Evolutionary conservation across 1,140 invertebrate species (phyloP).

Genomic region (Neuroterus valhalla): DNA sequence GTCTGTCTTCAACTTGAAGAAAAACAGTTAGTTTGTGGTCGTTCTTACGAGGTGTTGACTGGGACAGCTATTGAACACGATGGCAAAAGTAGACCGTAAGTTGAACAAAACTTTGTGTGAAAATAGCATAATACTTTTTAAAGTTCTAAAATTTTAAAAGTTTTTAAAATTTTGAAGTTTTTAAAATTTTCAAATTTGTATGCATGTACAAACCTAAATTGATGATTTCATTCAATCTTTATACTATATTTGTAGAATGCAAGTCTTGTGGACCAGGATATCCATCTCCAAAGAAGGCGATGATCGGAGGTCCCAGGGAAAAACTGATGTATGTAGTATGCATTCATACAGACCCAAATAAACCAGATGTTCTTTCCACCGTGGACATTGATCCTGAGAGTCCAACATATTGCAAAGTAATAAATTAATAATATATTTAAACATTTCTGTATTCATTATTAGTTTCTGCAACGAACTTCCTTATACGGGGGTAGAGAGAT

Average conservation of each 20-base stretch:
- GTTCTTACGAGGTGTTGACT: not conserved
- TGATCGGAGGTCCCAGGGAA: slow-evolving; percentile 86
- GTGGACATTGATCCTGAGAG: slow-evolving; percentile 94
- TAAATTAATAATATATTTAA: not conserved
- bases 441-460: slow-evolving; percentile 24
- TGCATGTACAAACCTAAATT: not conserved
- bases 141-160: too few relatives aligned
- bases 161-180: too few relatives aligned
- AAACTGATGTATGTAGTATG: slow-evolving; percentile 92
- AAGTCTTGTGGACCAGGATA: slow-evolving; percentile 83
- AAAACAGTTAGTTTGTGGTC: too few relatives aligned
- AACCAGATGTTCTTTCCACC: slow-evolving; percentile 92
- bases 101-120: not conserved
- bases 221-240: not conserved
- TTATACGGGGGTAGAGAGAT: too few relatives aligned
- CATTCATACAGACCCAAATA: slow-evolving; percentile 82
- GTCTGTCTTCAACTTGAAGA: too few relatives aligned
- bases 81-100: slow-evolving; percentile 5
- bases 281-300: slow-evolving; percentile 86
- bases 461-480: not conserved
- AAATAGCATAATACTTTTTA: not conserved
- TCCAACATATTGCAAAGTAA: slow-evolving; percentile 86
- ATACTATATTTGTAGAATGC: slow-evolving; percentile 50
- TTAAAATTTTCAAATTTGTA: too few relatives aligned
- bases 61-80: not conserved